These are phyloP conservation scores for Ceratosolen fusciceps DNA, from an alignment of 1,140 invertebrate species.

Conservation along the genomic window DNA sequence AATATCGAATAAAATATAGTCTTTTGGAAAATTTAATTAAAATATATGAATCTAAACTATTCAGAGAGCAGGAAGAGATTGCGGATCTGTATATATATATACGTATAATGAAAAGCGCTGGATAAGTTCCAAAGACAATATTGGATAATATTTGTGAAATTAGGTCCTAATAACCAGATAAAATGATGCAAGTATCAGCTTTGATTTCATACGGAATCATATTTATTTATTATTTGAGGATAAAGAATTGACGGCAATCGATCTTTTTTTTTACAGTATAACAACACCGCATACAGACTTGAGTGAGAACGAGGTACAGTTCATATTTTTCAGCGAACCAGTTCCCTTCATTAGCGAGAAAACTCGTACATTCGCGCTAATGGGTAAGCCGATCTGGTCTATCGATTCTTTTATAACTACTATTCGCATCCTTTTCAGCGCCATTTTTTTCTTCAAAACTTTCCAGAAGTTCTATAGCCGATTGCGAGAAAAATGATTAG, in stretches of 20 bases:
- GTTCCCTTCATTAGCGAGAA: slow-evolving; percentile 46
- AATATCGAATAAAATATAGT: too few relatives aligned
- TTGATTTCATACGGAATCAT: slow-evolving; percentile 18
- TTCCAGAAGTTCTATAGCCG: background rate
- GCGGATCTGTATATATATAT: background rate
- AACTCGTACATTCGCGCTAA: slow-evolving; percentile 42
- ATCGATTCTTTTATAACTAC: slow-evolving; percentile 44
- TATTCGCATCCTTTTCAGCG: slow-evolving; percentile 21
- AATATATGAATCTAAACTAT: background rate
- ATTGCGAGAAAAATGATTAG: slow-evolving; percentile 37
- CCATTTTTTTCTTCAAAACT: slow-evolving; percentile 33
- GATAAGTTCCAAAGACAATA: background rate
- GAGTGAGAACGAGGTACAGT: slow-evolving; percentile 28
- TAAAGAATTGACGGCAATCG: slow-evolving; percentile 26
- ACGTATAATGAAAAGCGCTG: too few relatives aligned
- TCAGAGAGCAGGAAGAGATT: background rate
- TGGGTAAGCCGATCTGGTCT: slow-evolving; percentile 45
- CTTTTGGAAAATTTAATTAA: background rate
- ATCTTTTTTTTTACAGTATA: slow-evolving; percentile 29
- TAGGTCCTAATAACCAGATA: background rate
- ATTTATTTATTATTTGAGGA: slow-evolving; percentile 40
- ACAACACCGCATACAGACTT: slow-evolving; percentile 18
- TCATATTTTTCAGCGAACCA: slow-evolving; percentile 35
- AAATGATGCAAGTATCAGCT: slow-evolving; percentile 28
- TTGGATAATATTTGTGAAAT: background rate